Base-by-base conservation (phyloP, 2,113 vertebrate species). In the Galemys pyrenaicus region DNA sequence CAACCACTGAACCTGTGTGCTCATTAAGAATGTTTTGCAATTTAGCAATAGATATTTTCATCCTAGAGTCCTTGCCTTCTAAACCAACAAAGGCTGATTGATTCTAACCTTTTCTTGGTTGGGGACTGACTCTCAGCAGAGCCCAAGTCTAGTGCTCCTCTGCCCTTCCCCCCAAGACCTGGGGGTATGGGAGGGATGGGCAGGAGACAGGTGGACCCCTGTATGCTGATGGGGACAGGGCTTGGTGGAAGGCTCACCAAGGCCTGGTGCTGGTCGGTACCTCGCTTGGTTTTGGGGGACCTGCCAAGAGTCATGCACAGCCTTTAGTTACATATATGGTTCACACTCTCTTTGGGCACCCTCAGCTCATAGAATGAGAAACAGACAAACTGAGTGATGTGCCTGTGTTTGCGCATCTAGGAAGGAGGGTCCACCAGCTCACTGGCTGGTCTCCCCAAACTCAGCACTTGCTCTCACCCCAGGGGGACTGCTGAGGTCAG, bases 401-500 rank as follows among this genome's bases (percentile, higher is more conserved):
- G 41, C 46, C 46, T 0, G 0, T 7, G 10, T 24, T n/a, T 24
- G 30, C 0, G 0, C 22, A 9, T 70, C 86, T 17, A 7, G 49
- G 15, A 9, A 6, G 24, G 2, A 75, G 54, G 1, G 28, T 16
- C 49, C 16, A 0, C 75, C 4, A 0, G 65, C 37, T 30, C 17
- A 26, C 15, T 4, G 7, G 26, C 74, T 8, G 0, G 32, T 70
- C 56, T 86, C 39, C 10, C 7, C 22, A 24, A 73, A 44, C 1
- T 41, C 13, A 9, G 60, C 64, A 35, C n/a, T 79, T 67, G 68
- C 68, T 44, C 64, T 5, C 16, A 32, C 44, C 39, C 78, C 28
- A 19, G 0, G 82, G 97, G 96, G 96, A 95, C 9, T 6, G 39
- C 95, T 92, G 97, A 97, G 97, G 97, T 97, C 95, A 56, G 2